phyloP scores from a whole-genome alignment of 35 echinoderm and acorn worm species.

The Chiridota heheva region DNA sequence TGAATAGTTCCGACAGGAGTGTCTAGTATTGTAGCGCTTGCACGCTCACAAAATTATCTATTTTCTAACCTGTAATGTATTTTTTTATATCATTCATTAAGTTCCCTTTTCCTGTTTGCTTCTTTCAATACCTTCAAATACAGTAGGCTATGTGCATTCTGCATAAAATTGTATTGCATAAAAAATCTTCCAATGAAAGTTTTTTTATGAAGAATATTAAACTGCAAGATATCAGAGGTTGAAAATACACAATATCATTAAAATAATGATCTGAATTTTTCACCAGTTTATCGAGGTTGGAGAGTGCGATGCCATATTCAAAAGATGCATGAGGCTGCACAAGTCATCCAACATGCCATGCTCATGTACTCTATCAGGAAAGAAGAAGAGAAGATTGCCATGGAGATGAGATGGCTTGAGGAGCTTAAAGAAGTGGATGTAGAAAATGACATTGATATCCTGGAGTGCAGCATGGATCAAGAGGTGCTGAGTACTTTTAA shows the following conservation, averaged over 20 bases:
- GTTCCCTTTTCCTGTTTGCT: too few relatives aligned
- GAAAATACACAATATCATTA: background rate
- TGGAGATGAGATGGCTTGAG: too few relatives aligned
- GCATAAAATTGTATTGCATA: too few relatives aligned
- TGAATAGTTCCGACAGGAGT: too few relatives aligned
- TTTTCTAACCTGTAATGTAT: too few relatives aligned
- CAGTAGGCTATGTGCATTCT: too few relatives aligned
- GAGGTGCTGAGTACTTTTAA: background rate
- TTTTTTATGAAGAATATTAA: background rate
- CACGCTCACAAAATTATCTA: too few relatives aligned
- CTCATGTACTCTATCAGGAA: conserved; percentile 62
- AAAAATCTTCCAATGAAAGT: background rate
- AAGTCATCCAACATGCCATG: conserved; percentile 85
- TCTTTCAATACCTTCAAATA: too few relatives aligned
- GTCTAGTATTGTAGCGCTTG: too few relatives aligned
- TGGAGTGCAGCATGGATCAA: conserved; percentile 10
- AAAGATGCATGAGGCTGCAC: conserved; percentile 69
- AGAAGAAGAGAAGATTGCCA: conserved; percentile 64
- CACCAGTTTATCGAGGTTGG: conserved; percentile 61
- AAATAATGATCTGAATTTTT: background rate
- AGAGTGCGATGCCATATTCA: conserved; percentile 29
- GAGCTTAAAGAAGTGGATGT: too few relatives aligned
- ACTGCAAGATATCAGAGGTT: background rate
- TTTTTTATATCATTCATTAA: too few relatives aligned
- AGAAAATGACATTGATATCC: background rate